Evolutionary conservation across 2,113 vertebrate genomes (phyloP), one percentile per base, ranked within the genome.

Genomic region (Vulpes vulpes): DNA sequence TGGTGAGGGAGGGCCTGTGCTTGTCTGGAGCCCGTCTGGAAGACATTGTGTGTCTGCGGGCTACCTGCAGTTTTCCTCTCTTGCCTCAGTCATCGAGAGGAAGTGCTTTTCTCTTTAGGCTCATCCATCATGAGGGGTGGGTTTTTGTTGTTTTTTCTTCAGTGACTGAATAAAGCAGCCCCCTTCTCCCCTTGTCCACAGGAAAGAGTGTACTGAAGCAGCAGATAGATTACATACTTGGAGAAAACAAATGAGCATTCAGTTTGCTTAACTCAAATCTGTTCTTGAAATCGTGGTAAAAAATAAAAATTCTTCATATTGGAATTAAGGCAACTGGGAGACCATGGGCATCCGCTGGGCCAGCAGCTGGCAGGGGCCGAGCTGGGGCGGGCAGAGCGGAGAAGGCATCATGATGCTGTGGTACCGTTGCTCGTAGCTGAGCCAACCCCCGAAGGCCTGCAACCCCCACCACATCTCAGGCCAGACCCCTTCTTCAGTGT

Each of bases 191-290:
- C 62, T 20, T 7, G 30, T 91, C 53, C 55, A 11, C 3, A 38
- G 95, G 88, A 93, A 90, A 94, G 90, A 67, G 81, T 8, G 1
- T 10, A 14, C 23, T 51, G 53, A 89, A 97, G 94, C 95, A 96
- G 95, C 96, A 96, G 92, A 17, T 82, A 83, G 90, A 30, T 43
- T 69, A 57, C 27, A 82, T 35, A 60, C 57, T 9, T 15, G 71
- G 73, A 88, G 85, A 38, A 17, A 55, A 81, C 83, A 53, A 73
- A n/a, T 16, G 1, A 76, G 74, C 65, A 4, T 51, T 93, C 53
- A 4, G 74, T 80, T 51, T 79, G 80, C 27, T 57, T 11, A 27
- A 73, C 25, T 27, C 30, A 11, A 57, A 87, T 62, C 65, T 74
- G 53, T 53, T n/a, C 60, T 79, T 11, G 79, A 67, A 43, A 53